Percentiles rank a stretch among this genome's conserved stretches.
phyloP scores from a whole-genome alignment of 2,797 vertebrate species.

The Coracias cyanogaster region DNA sequence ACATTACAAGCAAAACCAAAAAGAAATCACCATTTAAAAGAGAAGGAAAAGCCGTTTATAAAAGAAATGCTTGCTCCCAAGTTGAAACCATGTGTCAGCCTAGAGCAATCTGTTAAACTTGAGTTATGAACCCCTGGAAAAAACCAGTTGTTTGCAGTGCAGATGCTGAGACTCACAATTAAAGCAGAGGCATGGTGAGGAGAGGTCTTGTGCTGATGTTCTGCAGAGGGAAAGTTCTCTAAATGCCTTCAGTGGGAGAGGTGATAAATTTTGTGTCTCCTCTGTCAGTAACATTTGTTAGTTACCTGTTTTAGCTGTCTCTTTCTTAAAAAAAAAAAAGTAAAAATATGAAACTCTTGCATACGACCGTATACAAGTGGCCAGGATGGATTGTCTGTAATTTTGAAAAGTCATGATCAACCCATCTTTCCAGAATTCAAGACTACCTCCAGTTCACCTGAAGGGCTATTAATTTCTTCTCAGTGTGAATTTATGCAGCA shows the following conservation, averaged over 20 bases:
- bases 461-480: neutral
- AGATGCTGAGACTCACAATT: slow-evolving; percentile 34
- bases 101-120: slow-evolving; percentile 52
- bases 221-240: neutral
- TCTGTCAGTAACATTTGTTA: neutral
- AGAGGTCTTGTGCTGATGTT: neutral
- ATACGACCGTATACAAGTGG: neutral
- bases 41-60: slow-evolving; percentile 42
- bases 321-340: neutral
- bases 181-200: neutral
- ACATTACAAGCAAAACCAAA: slow-evolving; percentile 49
- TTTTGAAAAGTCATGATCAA: neutral
- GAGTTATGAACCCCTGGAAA: slow-evolving; percentile 20
- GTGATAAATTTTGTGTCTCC: neutral
- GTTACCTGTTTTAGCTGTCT: neutral
- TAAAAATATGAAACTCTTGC: neutral
- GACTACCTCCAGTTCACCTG: neutral
- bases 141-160: slow-evolving; percentile 2
- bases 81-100: slow-evolving; percentile 60
- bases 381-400: neutral
- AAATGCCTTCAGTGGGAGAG: neutral
- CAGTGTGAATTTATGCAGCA: neutral
- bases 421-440: neutral
- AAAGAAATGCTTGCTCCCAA: slow-evolving; percentile 58
- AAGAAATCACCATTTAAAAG: slow-evolving; percentile 57